Percentiles rank a stretch among this genome's conserved stretches.
These are phyloP conservation scores for Gari tellinella DNA, from an alignment of 2,888 invertebrate genomes.

Conservation along the genomic window DNA sequence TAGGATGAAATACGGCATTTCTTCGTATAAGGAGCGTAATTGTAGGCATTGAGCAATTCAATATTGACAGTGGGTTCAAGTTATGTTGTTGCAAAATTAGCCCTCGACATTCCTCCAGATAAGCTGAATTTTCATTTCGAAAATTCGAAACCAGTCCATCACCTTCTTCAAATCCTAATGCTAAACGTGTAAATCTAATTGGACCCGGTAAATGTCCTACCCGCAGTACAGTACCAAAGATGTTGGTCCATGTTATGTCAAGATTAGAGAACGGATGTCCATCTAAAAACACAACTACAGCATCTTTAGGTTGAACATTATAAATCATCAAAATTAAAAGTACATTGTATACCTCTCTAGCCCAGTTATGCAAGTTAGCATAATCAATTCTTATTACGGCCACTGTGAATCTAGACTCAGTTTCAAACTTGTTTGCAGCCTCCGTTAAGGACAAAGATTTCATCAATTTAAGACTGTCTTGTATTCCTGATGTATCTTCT, in stretches of 20 bases:
- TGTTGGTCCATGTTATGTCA: conserved; percentile 68
- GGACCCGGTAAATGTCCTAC: conserved; percentile 56
- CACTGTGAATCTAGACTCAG: conserved; percentile 19
- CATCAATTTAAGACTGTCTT: conserved; percentile 12
- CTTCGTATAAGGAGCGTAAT: conserved; percentile 74
- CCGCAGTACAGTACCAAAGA: conserved; percentile 67
- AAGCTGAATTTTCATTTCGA: conserved; percentile 47
- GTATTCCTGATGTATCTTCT: neutral
- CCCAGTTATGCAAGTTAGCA: conserved; percentile 67
- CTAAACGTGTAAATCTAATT: conserved; percentile 59
- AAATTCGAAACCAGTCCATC: conserved; percentile 66
- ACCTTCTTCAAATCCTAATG: conserved; percentile 69
- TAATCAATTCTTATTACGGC: conserved; percentile 65
- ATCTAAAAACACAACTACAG: conserved; percentile 73
- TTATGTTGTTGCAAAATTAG: conserved; percentile 68
- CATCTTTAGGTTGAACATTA: conserved; percentile 49
- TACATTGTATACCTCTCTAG: conserved; percentile 63
- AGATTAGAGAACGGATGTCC: conserved; percentile 72
- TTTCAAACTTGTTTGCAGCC: neutral
- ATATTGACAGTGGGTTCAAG: conserved; percentile 15
- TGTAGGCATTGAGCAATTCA: conserved; percentile 62
- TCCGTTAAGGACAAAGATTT: neutral
- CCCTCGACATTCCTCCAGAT: conserved; percentile 70
- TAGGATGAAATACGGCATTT: conserved; percentile 78
- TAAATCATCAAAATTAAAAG: conserved; percentile 59